These are phyloP conservation scores for Lasaia peninsularis DNA, from an alignment of 1,140 invertebrate genomes.

Conservation along the genomic window DNA sequence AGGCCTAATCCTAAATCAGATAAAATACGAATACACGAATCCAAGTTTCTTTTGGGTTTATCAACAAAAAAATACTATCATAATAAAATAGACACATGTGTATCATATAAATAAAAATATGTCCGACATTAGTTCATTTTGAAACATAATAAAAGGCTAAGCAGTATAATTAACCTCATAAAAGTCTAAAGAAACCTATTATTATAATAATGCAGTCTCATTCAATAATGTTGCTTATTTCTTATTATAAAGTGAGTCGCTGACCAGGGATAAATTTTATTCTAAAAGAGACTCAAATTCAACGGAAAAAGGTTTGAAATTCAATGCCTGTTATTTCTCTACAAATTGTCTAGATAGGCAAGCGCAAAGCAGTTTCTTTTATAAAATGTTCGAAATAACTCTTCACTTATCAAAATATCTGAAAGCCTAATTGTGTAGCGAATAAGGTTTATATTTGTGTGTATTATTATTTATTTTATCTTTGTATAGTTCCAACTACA, in stretches of 20 bases:
- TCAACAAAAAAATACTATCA: no score
- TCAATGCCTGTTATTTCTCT: no score
- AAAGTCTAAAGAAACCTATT: slow-evolving; percentile 7
- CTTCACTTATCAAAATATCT: background rate
- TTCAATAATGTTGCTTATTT: slow-evolving; percentile 9
- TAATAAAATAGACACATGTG: no score
- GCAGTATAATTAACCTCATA: background rate
- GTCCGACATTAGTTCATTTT: no score
- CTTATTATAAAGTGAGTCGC: slow-evolving; percentile 9
- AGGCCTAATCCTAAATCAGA: no score
- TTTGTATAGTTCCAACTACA: slow-evolving; percentile 24
- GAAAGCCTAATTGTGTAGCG: background rate
- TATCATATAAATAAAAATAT: no score
- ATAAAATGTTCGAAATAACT: background rate
- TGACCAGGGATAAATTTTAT: background rate
- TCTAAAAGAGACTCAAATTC: background rate
- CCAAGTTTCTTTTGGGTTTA: no score
- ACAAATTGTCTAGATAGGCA: slow-evolving; percentile 33
- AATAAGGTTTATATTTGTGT: slow-evolving; percentile 5
- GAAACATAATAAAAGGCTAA: background rate
- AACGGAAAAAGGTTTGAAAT: background rate
- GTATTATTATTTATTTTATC: background rate
- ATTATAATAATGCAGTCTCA: slow-evolving; percentile 11
- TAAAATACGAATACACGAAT: no score
- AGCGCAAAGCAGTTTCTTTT: slow-evolving; percentile 35